Percentiles rank a stretch among this genome's conserved stretches.
Evolutionary conservation across 2,113 vertebrate genomes (phyloP).

Genomic region (Ceuthmochares aereus): DNA sequence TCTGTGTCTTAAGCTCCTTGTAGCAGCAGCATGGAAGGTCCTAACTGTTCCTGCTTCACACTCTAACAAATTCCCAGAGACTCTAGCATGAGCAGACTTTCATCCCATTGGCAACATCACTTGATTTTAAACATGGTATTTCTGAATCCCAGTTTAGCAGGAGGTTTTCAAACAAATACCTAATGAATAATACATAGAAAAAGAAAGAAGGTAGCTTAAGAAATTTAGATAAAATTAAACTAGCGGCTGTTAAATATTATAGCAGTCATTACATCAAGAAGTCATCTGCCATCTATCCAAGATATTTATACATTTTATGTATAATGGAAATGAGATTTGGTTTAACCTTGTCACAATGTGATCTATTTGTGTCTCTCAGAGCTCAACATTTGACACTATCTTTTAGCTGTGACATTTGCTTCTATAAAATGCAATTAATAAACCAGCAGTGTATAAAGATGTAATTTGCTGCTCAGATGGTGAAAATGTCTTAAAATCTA

Average conservation of each 20-base stretch:
- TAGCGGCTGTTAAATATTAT: slow-evolving; percentile 22
- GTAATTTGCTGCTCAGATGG: neutral
- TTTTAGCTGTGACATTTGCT: slow-evolving; percentile 18
- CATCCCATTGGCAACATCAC: neutral
- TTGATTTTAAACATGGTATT: neutral
- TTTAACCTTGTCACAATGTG: neutral
- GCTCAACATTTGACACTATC: neutral
- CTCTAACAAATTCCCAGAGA: neutral
- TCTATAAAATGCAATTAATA: slow-evolving; percentile 30
- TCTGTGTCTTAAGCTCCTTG: neutral
- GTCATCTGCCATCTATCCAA: neutral
- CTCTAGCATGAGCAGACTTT: neutral
- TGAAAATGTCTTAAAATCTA: slow-evolving; percentile 6
- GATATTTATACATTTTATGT: neutral
- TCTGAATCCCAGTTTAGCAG: neutral
- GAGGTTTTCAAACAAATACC: neutral
- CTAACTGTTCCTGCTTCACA: neutral
- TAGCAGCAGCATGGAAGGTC: neutral
- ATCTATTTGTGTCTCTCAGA: neutral
- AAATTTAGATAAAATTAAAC: slow-evolving; percentile 15
- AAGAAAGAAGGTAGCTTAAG: neutral
- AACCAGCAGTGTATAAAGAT: slow-evolving; percentile 9
- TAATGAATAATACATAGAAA: neutral
- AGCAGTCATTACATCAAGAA: slow-evolving; percentile 18
- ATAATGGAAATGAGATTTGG: neutral